Evolutionary conservation across 2,113 vertebrate species (phyloP).

Genomic region (Connochaetes taurinus): DNA sequence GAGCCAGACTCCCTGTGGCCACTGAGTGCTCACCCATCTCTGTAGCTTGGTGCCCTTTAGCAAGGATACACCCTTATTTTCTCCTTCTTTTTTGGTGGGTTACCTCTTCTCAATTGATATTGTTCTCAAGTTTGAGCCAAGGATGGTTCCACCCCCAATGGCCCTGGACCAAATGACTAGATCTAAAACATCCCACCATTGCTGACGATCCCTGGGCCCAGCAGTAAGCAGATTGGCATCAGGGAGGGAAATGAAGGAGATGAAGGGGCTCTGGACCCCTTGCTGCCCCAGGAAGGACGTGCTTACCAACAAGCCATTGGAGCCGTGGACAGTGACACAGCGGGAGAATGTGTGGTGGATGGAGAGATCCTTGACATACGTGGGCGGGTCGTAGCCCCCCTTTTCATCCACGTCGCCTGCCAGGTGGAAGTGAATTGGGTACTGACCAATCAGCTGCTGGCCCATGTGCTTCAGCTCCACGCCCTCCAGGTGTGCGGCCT

Average conservation of each 20-base stretch:
- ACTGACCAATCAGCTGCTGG: slow-evolving; percentile 96
- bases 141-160: neutral
- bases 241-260: neutral
- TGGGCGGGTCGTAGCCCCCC: slow-evolving; percentile 91
- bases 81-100: no score
- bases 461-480: slow-evolving; percentile 94
- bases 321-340: slow-evolving; percentile 92
- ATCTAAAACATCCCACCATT: fast-evolving
- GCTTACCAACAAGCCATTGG: slow-evolving; percentile 96
- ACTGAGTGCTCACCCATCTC: neutral
- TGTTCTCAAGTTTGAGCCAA: neutral
- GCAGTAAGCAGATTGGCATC: neutral
- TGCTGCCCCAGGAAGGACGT: neutral
- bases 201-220: fast-evolving
- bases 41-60: neutral
- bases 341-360: slow-evolving; percentile 97
- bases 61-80: no score
- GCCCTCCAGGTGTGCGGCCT: slow-evolving; percentile 89
- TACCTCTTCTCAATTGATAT: neutral
- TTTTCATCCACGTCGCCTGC: slow-evolving; percentile 91
- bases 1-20: neutral
- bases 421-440: slow-evolving; percentile 97
- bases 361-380: slow-evolving; percentile 86
- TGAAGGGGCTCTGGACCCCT: fast-evolving
- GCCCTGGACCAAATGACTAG: neutral